Evolutionary conservation across 92 coral and sea anemone genomes (phyloP), one percentile per base, ranked within the genome.

Genomic region (Zoanthus sociatus): DNA sequence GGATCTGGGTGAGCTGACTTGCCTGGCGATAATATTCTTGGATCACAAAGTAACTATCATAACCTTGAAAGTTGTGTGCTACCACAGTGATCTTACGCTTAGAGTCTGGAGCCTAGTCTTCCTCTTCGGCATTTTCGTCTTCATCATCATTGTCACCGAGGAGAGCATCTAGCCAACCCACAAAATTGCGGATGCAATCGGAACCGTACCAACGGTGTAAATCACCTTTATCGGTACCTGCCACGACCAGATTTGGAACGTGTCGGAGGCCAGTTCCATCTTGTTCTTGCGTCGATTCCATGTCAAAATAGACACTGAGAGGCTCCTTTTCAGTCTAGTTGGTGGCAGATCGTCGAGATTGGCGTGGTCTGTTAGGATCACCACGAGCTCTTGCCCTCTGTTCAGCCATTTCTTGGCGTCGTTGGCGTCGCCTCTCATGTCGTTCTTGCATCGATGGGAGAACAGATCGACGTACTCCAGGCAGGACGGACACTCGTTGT

Each of bases 41-140:
- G n/a, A n/a, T n/a, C n/a, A n/a, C n/a, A n/a, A n/a, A n/a, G n/a
- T n/a, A n/a, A n/a, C n/a, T n/a, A n/a, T n/a, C n/a, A n/a, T n/a
- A 79, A 37, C 84, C 84, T 45, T 79, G 84, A 45, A 79, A 79
- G 20, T 79, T 83, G 78, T 83, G 87, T 21, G 87, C 87, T 56
- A 83, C 13, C 2, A 83, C 87, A 3, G 78, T 83, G 32, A 83
- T 79, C 60, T 55, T 79, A 4, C 87, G 87, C 31, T 9, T 12
- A 2, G 85, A 18, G 12, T 45, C 79, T 83, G n/a, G n/a, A n/a
- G n/a, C n/a, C n/a, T n/a, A n/a, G n/a, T n/a, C 70, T n/a, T 13
- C 21, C 86, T n/a, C n/a, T n/a, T n/a, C n/a, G n/a, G n/a, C n/a
- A n/a, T n/a, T n/a, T 2, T 56, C 63, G 8, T 56, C 63, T 3